phyloP scores from a whole-genome alignment of 2,113 vertebrate species.

The Bolborhynchus lineola region DNA sequence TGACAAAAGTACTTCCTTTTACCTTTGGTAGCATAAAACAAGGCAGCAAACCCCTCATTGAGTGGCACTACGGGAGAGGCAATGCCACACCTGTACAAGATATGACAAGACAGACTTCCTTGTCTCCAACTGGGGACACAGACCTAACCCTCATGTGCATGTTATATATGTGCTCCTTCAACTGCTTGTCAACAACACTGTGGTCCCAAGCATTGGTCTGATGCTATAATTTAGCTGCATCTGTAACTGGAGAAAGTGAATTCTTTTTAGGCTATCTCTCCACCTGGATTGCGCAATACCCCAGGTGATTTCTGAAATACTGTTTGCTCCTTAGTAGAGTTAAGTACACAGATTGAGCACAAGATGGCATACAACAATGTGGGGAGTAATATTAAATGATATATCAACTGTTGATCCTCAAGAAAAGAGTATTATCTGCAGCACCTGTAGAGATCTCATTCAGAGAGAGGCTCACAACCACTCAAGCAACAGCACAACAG shows the following conservation, averaged over 20 bases:
- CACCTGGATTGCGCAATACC: not conserved
- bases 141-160: rapidly evolving
- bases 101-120: not conserved
- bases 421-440: not conserved
- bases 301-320: not conserved
- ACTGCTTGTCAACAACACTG: not conserved
- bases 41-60: rapidly evolving
- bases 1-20: not conserved
- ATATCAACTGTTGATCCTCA: not conserved
- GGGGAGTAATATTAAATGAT: not conserved
- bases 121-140: not conserved
- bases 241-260: not conserved
- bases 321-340: not conserved
- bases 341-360: too few relatives aligned
- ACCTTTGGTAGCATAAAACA: not conserved
- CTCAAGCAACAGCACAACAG: not conserved
- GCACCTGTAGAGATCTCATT: not conserved
- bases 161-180: not conserved
- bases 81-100: not conserved
- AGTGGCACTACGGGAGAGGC: not conserved
- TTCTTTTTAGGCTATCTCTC: not conserved
- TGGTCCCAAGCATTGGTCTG: not conserved
- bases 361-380: rapidly evolving
- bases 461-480: not conserved
- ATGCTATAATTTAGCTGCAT: not conserved